Percentiles rank a stretch among this genome's conserved stretches.
These are phyloP conservation scores for Pongo pygmaeus DNA, from an alignment of 2,113 vertebrate species.

Conservation along the genomic window DNA sequence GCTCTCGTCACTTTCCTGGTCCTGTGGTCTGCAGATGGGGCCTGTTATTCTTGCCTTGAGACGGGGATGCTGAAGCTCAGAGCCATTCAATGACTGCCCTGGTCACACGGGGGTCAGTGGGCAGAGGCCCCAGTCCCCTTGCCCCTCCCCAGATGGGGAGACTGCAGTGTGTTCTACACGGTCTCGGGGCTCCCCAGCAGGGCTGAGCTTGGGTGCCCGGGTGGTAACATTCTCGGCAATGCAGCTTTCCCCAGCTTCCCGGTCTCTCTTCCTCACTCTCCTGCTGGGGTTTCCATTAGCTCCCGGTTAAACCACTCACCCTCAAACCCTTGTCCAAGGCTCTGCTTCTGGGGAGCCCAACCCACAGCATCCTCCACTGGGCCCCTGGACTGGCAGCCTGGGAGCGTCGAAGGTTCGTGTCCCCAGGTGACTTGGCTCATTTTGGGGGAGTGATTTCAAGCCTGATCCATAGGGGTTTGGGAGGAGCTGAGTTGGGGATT, in stretches of 20 bases:
- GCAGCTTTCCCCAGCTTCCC: no score
- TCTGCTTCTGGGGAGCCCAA: neutral
- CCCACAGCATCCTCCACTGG: neutral
- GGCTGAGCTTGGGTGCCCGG: neutral
- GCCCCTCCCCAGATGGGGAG: rapidly evolving
- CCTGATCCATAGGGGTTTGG: neutral
- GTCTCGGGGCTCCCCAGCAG: neutral
- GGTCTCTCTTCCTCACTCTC: neutral
- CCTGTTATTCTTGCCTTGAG: neutral
- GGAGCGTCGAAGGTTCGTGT: rapidly evolving
- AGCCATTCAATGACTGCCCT: rapidly evolving
- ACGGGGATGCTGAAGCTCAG: neutral
- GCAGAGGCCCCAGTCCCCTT: neutral
- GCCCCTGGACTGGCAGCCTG: rapidly evolving
- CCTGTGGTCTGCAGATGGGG: neutral
- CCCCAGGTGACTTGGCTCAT: neutral
- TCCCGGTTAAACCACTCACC: neutral
- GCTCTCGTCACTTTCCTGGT: neutral
- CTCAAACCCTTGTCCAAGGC: neutral
- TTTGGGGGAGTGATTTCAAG: neutral
- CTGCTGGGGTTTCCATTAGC: neutral
- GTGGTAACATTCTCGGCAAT: neutral
- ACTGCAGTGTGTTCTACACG: rapidly evolving
- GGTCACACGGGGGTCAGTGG: rapidly evolving
- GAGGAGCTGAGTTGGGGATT: neutral